Evolutionary conservation across 2,113 vertebrate species (phyloP).

Genomic region (Plecturocebus donacophilus): DNA sequence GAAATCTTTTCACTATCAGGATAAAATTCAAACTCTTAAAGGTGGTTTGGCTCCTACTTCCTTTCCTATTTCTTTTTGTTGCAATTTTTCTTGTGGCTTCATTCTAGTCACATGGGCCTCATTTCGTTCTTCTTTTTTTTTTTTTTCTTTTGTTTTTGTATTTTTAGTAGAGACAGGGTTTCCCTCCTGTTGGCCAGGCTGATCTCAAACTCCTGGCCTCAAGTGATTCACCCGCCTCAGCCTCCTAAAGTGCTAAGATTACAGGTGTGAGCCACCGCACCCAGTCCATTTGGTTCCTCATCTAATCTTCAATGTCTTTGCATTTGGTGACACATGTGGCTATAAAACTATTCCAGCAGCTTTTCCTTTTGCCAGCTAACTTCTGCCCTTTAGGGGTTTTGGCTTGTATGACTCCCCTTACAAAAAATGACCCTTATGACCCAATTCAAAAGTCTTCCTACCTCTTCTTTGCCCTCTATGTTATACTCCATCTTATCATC

Average conservation of each 20-base stretch:
- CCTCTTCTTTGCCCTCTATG: neutral
- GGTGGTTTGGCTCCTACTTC: neutral
- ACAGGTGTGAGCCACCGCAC: too few species aligned
- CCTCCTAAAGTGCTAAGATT: too few species aligned
- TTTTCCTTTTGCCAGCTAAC: neutral
- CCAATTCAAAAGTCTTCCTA: neutral
- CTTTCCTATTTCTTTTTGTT: neutral
- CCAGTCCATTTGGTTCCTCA: neutral
- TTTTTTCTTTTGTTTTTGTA: accelerated
- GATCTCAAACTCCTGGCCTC: too few species aligned
- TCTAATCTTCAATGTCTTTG: neutral
- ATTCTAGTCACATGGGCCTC: neutral
- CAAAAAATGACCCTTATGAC: neutral
- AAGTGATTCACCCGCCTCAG: too few species aligned
- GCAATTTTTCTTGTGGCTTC: neutral
- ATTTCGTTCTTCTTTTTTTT: neutral
- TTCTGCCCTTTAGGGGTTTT: neutral
- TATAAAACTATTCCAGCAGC: neutral
- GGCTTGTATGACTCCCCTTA: neutral
- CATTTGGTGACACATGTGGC: neutral
- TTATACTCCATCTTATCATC: neutral
- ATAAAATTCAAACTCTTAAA: neutral
- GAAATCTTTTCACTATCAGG: neutral
- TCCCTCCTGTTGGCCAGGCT: too few species aligned
- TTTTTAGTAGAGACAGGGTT: too few species aligned